Conservation (phyloP, 1,140 invertebrate species). For the Thereuonema tuberculata region DNA sequence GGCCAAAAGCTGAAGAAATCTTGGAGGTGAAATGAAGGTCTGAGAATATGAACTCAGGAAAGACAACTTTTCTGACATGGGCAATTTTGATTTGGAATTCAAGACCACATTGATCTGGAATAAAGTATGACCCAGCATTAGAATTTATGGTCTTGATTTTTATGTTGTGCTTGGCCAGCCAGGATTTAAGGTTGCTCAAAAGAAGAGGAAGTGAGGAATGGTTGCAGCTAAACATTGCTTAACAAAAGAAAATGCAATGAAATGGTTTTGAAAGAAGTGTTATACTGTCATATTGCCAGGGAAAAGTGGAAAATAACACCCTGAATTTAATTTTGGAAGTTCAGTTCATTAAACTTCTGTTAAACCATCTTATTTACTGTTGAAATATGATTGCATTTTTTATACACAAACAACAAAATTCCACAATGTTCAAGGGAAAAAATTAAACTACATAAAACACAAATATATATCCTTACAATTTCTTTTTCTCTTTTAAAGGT, state of each 20-base stretch:
- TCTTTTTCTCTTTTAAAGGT: too few species aligned
- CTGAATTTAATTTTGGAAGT: too few species aligned
- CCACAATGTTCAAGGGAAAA: too few species aligned
- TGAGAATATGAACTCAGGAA: conserved; percentile 96
- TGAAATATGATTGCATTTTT: too few species aligned
- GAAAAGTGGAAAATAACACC: too few species aligned
- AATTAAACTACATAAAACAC: too few species aligned
- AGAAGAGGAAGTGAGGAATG: conserved; percentile 75
- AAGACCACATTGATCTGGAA: conserved; percentile 99
- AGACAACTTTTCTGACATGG: conserved; percentile 95
- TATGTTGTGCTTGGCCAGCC: conserved; percentile 95
- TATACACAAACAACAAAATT: too few species aligned
- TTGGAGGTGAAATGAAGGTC: conserved; percentile 93
- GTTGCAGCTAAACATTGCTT: conserved; percentile 86
- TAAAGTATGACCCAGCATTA: conserved; percentile 99
- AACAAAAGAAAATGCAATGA: conserved; percentile 97
- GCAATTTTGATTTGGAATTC: conserved; percentile 99
- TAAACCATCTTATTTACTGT: too few species aligned
- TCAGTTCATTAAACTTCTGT: too few species aligned
- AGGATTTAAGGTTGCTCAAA: conserved; percentile 91
- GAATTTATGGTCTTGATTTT: conserved; percentile 99
- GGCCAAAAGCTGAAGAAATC: conserved; percentile 98
- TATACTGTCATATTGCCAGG: conserved; percentile 41
- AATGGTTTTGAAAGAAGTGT: conserved; percentile 99
- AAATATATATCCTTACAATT: too few species aligned